Base-by-base conservation (phyloP, 2,888 invertebrate genomes). In the Xestoiulus laeticollis region DNA sequence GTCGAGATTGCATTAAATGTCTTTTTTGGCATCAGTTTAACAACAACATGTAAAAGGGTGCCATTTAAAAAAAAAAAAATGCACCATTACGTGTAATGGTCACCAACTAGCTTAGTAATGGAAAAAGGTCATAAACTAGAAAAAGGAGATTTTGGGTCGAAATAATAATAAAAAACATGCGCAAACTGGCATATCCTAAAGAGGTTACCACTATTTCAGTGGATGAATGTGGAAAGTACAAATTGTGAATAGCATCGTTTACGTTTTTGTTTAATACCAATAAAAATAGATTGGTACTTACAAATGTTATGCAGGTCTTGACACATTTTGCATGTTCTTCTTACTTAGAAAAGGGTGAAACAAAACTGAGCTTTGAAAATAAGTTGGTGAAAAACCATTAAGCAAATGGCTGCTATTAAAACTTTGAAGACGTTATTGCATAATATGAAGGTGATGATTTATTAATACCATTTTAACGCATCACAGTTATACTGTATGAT, bases 81-180 rank as follows among this genome's bases (percentile, higher is more conserved):
- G 68, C 26, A 68, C 68, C 68, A 68, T 68, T 68, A 26, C 68
- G 68, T 68, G 68, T 68, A 68, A 68, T 68, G 68, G 68, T 68
- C 68, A 68, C 68, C 68, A 68, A 68, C 68, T 22, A 68, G 68
- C 68, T 68, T 68, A 68, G 68, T 68, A 68, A 68, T 68, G 68
- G 68, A 68, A 68, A 68, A n/a, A 68, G 68, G 68, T n/a, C 68
- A 68, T 68, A 68, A 68, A 68, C 68, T 68, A 68, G 68, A 68
- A 68, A 68, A 19, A 12, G 68, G 68, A n/a, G n/a, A 68, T 68
- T 68, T 68, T 6, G 68, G 68, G 68, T 68, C 68, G 68, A 68
- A 68, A 68, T 68, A 68, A 68, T 22, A 68, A 68, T 68, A 68
- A 68, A 68, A 68, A 19, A 68, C 68, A 59, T n/a, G 68, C 26